phyloP scores from a whole-genome alignment of 2,888 invertebrate genomes.

The Protophormia terraenovae region DNA sequence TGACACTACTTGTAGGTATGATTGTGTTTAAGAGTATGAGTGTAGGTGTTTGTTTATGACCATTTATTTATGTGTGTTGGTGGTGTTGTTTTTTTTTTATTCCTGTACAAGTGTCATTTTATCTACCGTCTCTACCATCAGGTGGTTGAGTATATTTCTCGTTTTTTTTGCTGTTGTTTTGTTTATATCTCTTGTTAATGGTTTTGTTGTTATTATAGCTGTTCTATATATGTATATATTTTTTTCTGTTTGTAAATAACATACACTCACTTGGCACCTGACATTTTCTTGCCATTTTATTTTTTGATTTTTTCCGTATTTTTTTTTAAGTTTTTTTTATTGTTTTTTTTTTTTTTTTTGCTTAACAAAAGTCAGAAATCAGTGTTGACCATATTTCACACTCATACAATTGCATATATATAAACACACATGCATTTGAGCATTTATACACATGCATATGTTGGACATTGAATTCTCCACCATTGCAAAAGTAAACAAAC shows the following conservation, averaged over 20 bases:
- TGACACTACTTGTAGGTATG: too few species aligned
- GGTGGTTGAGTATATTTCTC: slow-evolving; percentile 28
- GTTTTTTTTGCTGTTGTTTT: slow-evolving; percentile 2
- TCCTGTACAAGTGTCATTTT: neutral
- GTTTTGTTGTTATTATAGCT: neutral
- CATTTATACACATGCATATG: neutral
- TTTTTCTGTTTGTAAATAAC: slow-evolving; percentile 46
- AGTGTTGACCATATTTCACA: slow-evolving; percentile 65
- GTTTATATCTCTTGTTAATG: too few species aligned
- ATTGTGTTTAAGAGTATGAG: too few species aligned
- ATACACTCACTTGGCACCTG: slow-evolving; percentile 55
- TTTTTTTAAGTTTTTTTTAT: neutral
- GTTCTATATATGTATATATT: slow-evolving; percentile 5
- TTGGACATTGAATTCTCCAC: neutral
- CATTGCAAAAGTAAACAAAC: neutral
- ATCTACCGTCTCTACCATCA: slow-evolving; percentile 27
- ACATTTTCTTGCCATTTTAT: slow-evolving; percentile 38
- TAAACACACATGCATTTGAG: neutral
- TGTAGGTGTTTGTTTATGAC: too few species aligned
- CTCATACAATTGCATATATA: slow-evolving; percentile 49
- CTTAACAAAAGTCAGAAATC: slow-evolving; percentile 64
- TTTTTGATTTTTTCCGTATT: slow-evolving; percentile 12
- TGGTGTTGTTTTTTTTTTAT: neutral
- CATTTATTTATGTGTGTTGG: neutral
- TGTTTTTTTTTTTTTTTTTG: neutral